These are phyloP conservation scores for Lucilia sericata DNA, from an alignment of 1,140 invertebrate species.

Conservation along the genomic window DNA sequence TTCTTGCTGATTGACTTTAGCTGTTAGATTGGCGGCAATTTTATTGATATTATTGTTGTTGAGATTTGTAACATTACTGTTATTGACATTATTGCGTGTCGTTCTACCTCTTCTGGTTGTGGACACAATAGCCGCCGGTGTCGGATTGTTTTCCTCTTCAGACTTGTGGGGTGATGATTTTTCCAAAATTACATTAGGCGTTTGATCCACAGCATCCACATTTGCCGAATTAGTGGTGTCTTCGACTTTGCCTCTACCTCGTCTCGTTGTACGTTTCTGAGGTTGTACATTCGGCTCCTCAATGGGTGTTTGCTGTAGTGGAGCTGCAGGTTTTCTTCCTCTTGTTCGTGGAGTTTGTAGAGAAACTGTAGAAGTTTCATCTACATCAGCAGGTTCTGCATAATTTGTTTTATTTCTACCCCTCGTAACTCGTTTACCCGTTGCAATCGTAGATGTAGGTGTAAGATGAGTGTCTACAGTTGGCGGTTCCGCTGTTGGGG, in stretches of 20 bases:
- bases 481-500: background rate
- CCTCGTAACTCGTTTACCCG: slow-evolving; percentile 52
- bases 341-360: slow-evolving; percentile 41
- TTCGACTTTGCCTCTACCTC: slow-evolving; percentile 40
- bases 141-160: slow-evolving; percentile 40
- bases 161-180: slow-evolving; percentile 44
- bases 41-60: slow-evolving; percentile 64
- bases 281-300: background rate
- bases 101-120: slow-evolving; percentile 56
- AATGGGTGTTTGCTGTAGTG: background rate
- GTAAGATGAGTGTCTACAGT: slow-evolving; percentile 29
- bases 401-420: slow-evolving; percentile 47
- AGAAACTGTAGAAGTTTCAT: slow-evolving; percentile 6
- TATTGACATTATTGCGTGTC: slow-evolving; percentile 55
- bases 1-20: slow-evolving; percentile 53
- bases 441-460: background rate
- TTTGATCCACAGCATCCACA: slow-evolving; percentile 3
- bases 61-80: slow-evolving; percentile 52
- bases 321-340: slow-evolving; percentile 35
- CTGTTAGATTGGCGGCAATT: slow-evolving; percentile 60
- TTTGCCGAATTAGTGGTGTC: slow-evolving; percentile 49
- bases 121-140: background rate
- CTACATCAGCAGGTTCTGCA: slow-evolving; percentile 35
- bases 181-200: slow-evolving; percentile 8
- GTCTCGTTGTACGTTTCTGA: slow-evolving; percentile 44